These are phyloP conservation scores for Linhomoeus sp. DNA, from an alignment of 2,888 invertebrate genomes.

Conservation along the genomic window DNA sequence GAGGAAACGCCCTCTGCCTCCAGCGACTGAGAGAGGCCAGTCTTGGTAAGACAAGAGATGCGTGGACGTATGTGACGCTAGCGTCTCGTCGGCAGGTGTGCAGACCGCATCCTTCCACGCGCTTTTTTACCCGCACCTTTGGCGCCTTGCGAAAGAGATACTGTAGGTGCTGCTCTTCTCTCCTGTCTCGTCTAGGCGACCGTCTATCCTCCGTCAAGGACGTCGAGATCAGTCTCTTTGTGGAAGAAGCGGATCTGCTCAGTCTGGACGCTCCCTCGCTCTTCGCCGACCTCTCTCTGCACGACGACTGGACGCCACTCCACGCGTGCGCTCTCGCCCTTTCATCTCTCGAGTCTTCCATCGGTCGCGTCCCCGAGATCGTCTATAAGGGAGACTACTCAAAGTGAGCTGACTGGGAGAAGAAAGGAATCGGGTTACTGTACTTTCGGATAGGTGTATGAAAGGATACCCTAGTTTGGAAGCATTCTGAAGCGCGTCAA, in stretches of 20 bases:
- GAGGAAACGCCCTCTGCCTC: background rate
- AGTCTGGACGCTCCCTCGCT: slow-evolving; percentile 1
- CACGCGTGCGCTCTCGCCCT: background rate
- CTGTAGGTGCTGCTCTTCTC: background rate
- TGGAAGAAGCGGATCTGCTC: slow-evolving; percentile 2
- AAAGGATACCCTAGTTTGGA: too few relatives aligned
- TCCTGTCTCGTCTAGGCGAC: background rate
- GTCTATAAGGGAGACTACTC: background rate
- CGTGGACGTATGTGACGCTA: background rate
- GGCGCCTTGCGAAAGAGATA: background rate
- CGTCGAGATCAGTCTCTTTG: slow-evolving; percentile 2
- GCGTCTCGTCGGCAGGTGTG: background rate
- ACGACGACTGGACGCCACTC: background rate
- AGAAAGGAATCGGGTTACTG: too few relatives aligned
- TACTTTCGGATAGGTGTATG: too few relatives aligned
- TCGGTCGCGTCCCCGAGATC: background rate
- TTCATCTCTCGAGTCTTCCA: background rate
- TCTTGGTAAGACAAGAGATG: background rate
- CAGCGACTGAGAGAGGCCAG: background rate
- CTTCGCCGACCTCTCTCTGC: background rate
- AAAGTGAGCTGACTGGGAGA: background rate
- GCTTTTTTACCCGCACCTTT: background rate
- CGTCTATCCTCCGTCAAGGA: slow-evolving; percentile 1
- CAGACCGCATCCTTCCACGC: background rate
- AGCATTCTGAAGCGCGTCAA: too few relatives aligned